phyloP scores from a whole-genome alignment of 2,797 vertebrate genomes.

The Propithecus perrieri region DNA sequence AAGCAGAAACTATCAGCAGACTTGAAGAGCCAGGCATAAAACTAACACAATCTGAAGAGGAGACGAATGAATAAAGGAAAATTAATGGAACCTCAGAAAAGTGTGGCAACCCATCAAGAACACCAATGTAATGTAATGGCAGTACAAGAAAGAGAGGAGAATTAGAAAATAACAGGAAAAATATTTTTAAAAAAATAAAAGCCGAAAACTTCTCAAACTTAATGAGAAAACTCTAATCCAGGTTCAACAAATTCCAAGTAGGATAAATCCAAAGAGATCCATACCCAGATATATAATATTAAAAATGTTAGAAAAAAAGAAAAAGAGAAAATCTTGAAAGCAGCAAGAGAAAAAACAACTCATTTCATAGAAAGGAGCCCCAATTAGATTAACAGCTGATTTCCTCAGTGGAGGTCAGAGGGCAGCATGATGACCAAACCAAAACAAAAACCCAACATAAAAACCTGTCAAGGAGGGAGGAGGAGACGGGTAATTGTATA shows the following conservation, averaged over 20 bases:
- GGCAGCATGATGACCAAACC: too few species aligned
- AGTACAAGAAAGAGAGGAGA: background rate
- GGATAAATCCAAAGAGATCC: background rate
- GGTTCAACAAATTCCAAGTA: background rate
- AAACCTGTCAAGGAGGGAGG: too few species aligned
- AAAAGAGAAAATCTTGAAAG: background rate
- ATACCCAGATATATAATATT: background rate
- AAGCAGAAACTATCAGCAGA: background rate
- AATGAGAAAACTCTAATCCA: background rate
- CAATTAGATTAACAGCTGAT: background rate
- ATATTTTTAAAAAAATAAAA: background rate
- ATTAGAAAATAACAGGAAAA: background rate
- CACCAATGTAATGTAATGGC: fast-evolving
- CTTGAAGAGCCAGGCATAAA: background rate
- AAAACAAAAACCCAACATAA: background rate
- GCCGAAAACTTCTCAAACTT: background rate
- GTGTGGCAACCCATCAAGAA: background rate
- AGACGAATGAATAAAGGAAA: background rate
- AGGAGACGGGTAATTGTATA: too few species aligned
- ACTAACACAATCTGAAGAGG: background rate
- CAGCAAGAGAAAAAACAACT: background rate
- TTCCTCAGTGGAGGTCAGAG: too few species aligned
- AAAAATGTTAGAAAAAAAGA: background rate
- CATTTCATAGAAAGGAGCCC: background rate
- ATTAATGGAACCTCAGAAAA: background rate